Conservation (phyloP, 2,113 vertebrate genomes). For the Copsychus sechellarum region DNA sequence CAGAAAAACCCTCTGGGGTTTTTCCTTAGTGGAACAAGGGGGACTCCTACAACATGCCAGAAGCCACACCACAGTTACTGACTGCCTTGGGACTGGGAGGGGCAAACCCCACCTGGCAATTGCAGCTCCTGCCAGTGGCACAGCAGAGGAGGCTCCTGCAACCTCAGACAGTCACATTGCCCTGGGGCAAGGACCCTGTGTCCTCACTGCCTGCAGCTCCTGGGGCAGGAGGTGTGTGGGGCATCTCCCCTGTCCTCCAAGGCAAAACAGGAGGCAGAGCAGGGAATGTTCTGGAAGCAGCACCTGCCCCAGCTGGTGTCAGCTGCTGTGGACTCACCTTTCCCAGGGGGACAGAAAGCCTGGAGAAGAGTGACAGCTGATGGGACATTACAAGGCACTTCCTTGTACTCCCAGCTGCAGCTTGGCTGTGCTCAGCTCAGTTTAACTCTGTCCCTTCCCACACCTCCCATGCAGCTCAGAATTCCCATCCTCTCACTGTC, state of each 20-base stretch:
- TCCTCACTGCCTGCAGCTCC: not conserved
- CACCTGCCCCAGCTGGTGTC: not conserved
- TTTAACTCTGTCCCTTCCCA: not conserved
- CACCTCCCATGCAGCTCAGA: not conserved
- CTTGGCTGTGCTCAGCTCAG: not conserved
- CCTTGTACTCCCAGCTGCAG: not conserved
- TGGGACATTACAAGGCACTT: not conserved
- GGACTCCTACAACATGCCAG: not conserved
- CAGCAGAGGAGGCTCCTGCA: not conserved
- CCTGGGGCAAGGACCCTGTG: not conserved
- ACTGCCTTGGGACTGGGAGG: not conserved
- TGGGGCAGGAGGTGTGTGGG: rapidly evolving
- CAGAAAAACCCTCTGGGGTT: not conserved
- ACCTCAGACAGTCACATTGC: rapidly evolving
- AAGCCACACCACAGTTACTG: not conserved
- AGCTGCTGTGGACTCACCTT: not conserved
- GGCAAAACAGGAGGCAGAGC: not conserved
- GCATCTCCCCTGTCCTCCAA: rapidly evolving
- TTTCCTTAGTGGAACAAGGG: not conserved
- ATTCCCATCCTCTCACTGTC: not conserved
- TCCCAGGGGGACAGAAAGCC: not conserved
- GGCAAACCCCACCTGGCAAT: not conserved
- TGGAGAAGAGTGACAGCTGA: not conserved
- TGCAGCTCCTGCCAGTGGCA: not conserved
- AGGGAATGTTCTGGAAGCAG: not conserved